Evolutionary conservation across 2,888 invertebrate species (phyloP).

Genomic region (Mesoligia furuncula): DNA sequence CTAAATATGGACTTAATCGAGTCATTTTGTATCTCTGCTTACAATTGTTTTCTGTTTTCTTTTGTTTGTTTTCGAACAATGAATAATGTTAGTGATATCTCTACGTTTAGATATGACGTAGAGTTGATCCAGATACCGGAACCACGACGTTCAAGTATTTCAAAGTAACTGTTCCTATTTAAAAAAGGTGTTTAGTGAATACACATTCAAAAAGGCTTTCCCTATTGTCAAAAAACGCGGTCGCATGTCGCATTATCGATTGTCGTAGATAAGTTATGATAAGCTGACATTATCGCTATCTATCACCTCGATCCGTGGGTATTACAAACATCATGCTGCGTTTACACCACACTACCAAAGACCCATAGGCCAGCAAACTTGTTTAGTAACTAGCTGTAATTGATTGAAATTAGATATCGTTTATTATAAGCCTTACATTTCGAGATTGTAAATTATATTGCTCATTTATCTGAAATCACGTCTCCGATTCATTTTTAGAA

Average conservation of each 20-base stretch:
- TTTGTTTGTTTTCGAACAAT: slow-evolving; percentile 3
- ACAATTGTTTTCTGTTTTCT: background rate
- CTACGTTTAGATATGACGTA: background rate
- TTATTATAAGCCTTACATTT: background rate
- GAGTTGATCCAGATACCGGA: background rate
- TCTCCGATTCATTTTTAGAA: background rate
- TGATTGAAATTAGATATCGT: slow-evolving; percentile 23
- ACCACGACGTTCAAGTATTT: background rate
- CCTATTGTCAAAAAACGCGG: slow-evolving; percentile 48
- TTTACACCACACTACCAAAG: slow-evolving; percentile 52
- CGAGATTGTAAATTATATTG: slow-evolving; percentile 1
- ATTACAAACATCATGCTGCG: slow-evolving; percentile 63
- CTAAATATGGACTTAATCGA: background rate
- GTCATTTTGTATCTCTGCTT: background rate
- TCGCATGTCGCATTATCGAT: slow-evolving; percentile 71
- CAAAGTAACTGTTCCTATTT: background rate
- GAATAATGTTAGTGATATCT: background rate
- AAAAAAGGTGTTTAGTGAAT: background rate
- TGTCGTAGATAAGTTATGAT: slow-evolving; percentile 72
- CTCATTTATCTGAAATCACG: slow-evolving; percentile 11
- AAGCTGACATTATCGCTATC: slow-evolving; percentile 69
- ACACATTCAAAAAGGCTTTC: slow-evolving; percentile 21
- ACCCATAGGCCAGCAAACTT: slow-evolving; percentile 30
- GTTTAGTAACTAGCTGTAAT: slow-evolving; percentile 27
- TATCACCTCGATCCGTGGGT: slow-evolving; percentile 40